Percentiles rank a stretch among this genome's conserved stretches.
These are phyloP conservation scores for Gadus chalcogrammus DNA, from an alignment of 2,113 vertebrate species.

Conservation along the genomic window DNA sequence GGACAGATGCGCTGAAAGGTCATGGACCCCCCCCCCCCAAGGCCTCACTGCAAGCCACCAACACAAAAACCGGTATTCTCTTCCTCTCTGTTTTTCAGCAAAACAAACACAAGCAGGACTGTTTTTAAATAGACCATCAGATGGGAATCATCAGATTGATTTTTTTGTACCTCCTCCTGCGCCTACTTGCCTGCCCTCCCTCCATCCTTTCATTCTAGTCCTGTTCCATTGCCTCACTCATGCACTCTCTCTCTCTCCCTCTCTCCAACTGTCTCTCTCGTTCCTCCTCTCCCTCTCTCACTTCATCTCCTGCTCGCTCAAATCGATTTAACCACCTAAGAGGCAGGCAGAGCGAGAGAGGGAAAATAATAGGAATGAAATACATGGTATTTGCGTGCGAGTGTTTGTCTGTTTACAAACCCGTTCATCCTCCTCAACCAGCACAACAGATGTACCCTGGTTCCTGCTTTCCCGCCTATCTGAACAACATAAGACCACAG, in stretches of 20 bases:
- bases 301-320: neutral
- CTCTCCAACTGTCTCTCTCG: neutral
- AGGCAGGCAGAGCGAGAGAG: neutral
- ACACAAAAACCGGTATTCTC: no score
- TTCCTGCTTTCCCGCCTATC: no score
- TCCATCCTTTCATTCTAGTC: neutral
- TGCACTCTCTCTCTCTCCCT: neutral
- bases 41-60: no score
- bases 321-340: conserved; percentile 15
- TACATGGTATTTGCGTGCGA: no score
- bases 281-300: neutral
- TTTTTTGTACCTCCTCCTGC: neutral
- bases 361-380: neutral
- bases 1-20: no score
- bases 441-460: no score
- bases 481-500: no score
- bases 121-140: conserved; percentile 4
- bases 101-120: neutral
- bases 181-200: neutral
- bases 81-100: no score
- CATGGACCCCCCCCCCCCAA: no score
- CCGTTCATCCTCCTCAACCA: no score
- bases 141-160: conserved; percentile 3
- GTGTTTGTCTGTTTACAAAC: no score
- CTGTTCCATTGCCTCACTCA: neutral